Conservation (phyloP, 1,140 invertebrate genomes). For the Arctopsyche grandis region DNA sequence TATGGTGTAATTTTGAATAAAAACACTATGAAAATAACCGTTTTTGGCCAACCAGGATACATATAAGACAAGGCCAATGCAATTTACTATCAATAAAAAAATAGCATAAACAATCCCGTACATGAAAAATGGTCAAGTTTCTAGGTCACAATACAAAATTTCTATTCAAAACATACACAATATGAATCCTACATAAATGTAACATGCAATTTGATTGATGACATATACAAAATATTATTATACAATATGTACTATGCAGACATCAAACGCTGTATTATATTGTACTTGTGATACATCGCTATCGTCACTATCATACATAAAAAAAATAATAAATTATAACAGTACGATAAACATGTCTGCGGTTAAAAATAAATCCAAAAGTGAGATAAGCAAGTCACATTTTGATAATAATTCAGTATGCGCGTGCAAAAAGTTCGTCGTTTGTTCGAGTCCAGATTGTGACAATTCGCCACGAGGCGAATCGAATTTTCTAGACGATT, state of each 20-base stretch:
- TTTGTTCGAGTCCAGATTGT: not conserved
- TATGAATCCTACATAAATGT: no score
- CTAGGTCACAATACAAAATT: no score
- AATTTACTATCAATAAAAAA: no score
- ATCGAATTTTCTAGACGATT: conserved; percentile 3
- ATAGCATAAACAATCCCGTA: no score
- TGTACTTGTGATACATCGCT: not conserved
- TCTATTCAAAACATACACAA: no score
- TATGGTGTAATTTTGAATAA: no score
- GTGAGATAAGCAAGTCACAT: not conserved
- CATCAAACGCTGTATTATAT: not conserved
- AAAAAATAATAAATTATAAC: not conserved
- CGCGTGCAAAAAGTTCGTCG: not conserved
- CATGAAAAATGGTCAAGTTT: no score
- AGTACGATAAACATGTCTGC: not conserved
- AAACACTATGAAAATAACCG: no score
- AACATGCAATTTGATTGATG: not conserved
- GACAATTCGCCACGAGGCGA: not conserved
- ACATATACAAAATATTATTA: not conserved
- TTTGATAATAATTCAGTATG: not conserved
- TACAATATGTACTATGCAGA: no score
- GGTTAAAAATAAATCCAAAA: not conserved
- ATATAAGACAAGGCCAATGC: no score
- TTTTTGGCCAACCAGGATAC: no score
- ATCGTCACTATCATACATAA: not conserved